Conservation (phyloP, 2,888 invertebrate species). For the Sminthurinus aureus region DNA sequence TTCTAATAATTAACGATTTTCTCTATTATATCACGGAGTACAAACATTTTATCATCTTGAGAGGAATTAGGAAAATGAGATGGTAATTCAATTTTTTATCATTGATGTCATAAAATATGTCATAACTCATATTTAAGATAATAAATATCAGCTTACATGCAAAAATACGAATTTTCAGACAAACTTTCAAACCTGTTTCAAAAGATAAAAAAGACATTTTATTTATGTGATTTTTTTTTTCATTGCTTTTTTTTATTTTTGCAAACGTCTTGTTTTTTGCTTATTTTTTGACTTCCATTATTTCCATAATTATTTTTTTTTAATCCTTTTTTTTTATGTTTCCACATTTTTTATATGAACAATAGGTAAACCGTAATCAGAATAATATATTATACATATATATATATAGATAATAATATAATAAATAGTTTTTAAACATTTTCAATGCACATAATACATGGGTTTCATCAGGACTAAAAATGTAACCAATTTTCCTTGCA, state of each 20-base stretch:
- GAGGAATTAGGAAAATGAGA: too few species aligned
- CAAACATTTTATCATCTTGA: too few species aligned
- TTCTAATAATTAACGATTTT: too few species aligned
- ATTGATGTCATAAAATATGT: too few species aligned
- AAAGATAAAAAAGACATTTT: constrained; percentile 39
- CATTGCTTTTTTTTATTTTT: constrained; percentile 33
- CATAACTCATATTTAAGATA: too few species aligned
- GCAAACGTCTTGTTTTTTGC: constrained; percentile 29
- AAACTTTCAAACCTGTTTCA: constrained; percentile 38
- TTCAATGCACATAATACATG: constrained; percentile 14
- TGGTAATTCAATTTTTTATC: too few species aligned
- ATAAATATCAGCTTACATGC: constrained; percentile 2
- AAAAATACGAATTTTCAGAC: constrained; percentile 37
- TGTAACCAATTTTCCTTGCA: constrained; percentile 34
- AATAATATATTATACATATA: constrained; percentile 10
- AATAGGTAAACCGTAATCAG: background rate
- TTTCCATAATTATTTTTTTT: constrained; percentile 14
- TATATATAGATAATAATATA: constrained; percentile 27
- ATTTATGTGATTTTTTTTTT: constrained; percentile 5
- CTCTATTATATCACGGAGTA: too few species aligned
- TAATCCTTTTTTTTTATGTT: constrained; percentile 3
- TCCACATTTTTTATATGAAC: background rate
- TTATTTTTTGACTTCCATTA: constrained; percentile 11
- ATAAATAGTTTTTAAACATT: constrained; percentile 35
- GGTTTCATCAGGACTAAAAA: constrained; percentile 11